Evolutionary conservation across 2,797 vertebrate genomes (phyloP).

Genomic region (Hafferia zeledoni): DNA sequence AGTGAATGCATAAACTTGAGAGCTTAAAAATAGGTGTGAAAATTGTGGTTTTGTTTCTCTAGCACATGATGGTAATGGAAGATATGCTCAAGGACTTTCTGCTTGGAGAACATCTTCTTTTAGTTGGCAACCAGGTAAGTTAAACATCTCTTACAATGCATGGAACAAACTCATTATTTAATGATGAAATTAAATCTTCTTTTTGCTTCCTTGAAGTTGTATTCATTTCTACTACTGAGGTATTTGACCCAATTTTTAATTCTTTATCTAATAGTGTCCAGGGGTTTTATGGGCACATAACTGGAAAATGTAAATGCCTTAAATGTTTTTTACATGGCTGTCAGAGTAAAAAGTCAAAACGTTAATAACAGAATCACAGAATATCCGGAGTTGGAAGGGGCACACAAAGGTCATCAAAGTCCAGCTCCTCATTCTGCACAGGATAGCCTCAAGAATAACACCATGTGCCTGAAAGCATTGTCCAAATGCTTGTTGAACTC

Average conservation of each 20-base stretch:
- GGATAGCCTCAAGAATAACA: neutral
- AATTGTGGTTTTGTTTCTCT: slow-evolving; percentile 8
- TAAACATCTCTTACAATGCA: neutral
- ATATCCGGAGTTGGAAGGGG: neutral
- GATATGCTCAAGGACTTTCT: slow-evolving; percentile 98
- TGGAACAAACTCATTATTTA: neutral
- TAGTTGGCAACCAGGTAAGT: slow-evolving; percentile 98
- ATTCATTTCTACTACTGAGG: neutral
- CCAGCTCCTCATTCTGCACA: neutral
- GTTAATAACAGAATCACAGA: neutral
- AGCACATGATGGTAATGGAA: slow-evolving; percentile 97
- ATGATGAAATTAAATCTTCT: neutral
- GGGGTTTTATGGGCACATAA: neutral
- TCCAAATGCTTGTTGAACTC: neutral
- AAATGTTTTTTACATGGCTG: neutral
- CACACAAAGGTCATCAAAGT: neutral
- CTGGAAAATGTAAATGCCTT: neutral
- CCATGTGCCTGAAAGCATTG: neutral
- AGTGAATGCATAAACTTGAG: neutral
- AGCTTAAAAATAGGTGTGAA: neutral
- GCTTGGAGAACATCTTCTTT: slow-evolving; percentile 92
- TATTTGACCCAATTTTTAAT: neutral
- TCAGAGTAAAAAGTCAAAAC: neutral
- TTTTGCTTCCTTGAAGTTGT: neutral
- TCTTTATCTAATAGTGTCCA: neutral